Evolutionary conservation across 2,888 invertebrate genomes (phyloP), one percentile per base, ranked within the genome.

Genomic region (Gymnocheta viridis): DNA sequence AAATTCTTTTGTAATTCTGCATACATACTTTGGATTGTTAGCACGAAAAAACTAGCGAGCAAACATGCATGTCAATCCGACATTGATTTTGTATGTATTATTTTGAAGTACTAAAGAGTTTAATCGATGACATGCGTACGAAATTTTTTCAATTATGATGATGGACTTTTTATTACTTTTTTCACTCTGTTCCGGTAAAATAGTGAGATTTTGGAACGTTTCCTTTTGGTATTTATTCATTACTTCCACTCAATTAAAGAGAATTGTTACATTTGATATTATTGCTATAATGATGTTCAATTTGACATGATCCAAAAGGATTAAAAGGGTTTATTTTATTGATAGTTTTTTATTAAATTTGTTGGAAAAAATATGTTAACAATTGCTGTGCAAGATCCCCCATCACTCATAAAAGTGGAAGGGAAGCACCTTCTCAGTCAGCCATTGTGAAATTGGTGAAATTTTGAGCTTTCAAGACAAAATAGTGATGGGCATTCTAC

Each of bases 121-220:
- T 80, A 83, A 83, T 77, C 80, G 80, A 72, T 77, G 76, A 54
- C 83, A 83, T 72, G 80, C 76, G 80, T 83, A 60, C n/a, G 54
- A 44, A 60, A 51, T 78, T 70, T 77, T 66, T n/a, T 49, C 79
- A 44, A 79, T 83, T 76, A 56, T 54, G 9, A 22, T 56, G 60
- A 76, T 80, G 12, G 35, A 66, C 22, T 66, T 76, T 73, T 76
- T 47, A n/a, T 54, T 12, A n/a, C 14, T 67, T 24, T 54, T 54
- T 54, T 35, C 0, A 38, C 7, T n/a, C 64, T 38, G 19, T 64
- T 76, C 47, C 17, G 47, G n/a, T 6, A 56, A 64, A 66, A 41
- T 24, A 22, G 19, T 4, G 24, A 54, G 58, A 27, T 35, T 58
- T 72, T 62, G 29, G 3, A 38, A 72, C 60, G 49, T 51, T 70